These are phyloP conservation scores for Lepilemur septentrionalis DNA, from an alignment of 2,797 vertebrate genomes.

Conservation along the genomic window DNA sequence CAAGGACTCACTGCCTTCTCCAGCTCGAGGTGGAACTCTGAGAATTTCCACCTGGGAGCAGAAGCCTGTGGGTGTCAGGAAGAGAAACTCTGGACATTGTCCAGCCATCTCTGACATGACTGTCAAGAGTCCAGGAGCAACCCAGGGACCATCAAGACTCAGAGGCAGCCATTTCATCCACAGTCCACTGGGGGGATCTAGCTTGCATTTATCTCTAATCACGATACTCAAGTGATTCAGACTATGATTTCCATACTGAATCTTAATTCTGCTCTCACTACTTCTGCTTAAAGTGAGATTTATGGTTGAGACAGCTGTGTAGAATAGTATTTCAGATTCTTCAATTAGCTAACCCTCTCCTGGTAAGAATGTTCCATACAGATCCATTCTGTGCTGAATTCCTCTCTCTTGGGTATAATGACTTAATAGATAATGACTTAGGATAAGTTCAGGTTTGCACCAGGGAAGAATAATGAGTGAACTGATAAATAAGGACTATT, in stretches of 20 bases:
- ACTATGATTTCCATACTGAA: neutral
- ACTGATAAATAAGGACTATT: neutral
- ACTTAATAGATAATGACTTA: constrained; percentile 22
- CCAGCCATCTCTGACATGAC: neutral
- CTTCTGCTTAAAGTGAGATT: neutral
- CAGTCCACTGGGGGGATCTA: neutral
- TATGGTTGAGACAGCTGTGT: neutral
- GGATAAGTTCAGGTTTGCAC: neutral
- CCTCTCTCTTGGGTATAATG: neutral
- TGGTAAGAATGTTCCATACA: neutral
- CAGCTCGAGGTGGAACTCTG: neutral
- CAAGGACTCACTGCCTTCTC: neutral
- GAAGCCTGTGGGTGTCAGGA: neutral
- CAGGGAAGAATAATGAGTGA: constrained; percentile 38
- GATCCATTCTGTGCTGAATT: neutral
- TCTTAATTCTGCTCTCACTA: neutral
- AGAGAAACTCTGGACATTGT: neutral
- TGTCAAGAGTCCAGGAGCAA: neutral
- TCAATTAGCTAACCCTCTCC: neutral
- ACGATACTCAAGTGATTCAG: neutral
- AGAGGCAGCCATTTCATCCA: neutral
- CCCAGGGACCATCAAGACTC: neutral
- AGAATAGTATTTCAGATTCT: neutral
- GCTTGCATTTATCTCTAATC: neutral
- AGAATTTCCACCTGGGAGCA: neutral